phyloP scores from a whole-genome alignment of 2,113 vertebrate genomes.

The Malurus alboscapulatus region DNA sequence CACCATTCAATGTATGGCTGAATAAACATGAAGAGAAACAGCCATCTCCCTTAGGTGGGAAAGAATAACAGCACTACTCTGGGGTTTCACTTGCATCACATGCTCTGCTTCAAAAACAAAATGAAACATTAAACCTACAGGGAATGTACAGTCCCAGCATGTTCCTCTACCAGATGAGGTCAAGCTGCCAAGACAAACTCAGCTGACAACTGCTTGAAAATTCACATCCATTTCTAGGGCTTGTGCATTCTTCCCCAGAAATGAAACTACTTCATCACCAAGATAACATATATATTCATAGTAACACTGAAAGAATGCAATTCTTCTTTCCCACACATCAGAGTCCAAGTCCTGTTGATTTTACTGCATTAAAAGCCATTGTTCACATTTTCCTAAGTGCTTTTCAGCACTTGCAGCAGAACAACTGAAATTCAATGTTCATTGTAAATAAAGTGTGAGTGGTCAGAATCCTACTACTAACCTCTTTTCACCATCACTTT shows the following conservation, averaged over 20 bases:
- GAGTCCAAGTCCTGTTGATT: background rate
- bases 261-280: accelerated
- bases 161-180: background rate
- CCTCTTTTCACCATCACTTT: background rate
- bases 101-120: background rate
- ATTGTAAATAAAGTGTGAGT: accelerated
- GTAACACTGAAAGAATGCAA: background rate
- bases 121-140: accelerated
- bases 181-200: background rate
- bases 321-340: background rate
- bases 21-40: background rate
- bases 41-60: accelerated
- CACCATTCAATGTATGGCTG: background rate
- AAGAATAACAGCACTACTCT: background rate
- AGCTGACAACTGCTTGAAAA: background rate
- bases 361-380: background rate
- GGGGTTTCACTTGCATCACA: background rate
- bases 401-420: background rate
- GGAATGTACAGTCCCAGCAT: background rate
- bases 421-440: accelerated
- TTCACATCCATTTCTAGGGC: accelerated
- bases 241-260: background rate
- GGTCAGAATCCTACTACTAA: background rate
- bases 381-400: background rate
- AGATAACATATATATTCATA: accelerated